Base-by-base conservation (phyloP, 2,797 vertebrate species). In the Geotrypetes seraphini region DNA sequence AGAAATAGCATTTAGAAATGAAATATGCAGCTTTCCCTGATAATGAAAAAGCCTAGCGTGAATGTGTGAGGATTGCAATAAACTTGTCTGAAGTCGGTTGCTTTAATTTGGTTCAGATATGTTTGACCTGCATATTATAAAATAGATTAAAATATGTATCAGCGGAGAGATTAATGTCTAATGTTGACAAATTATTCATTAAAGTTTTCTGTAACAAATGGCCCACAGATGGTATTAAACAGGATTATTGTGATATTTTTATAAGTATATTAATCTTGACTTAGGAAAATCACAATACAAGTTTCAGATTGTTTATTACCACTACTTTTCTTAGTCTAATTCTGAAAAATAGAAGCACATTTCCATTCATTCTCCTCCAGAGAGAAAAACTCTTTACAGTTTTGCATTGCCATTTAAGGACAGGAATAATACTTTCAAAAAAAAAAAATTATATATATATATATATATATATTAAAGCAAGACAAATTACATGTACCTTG, bases 161-260 rank as follows among this genome's bases (percentile, higher is more conserved):
- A 60, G 27, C 20, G 60, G 45, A 59, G 29, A 69, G 42, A 60
- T 63, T 63, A 57, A 56, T 60, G 32, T 66, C 42, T 60, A 43
- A 25, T 54, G 50, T 59, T 71, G 54, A 75, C 58, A 71, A 63
- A 71, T 60, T 57, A 60, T 57, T 66, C 54, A 53, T 69, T 63
- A 56, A 57, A 41, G 25, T 63, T 60, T 59, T 54, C 47, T 56
- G 42, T 19, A 33, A 63, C 28, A 53, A 39, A n/a, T n/a, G n/a
- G 34, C 36, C 43, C 25, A 52, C 11, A 47, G 39, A 63, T 37
- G 38, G 50, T 32, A 60, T 42, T 67, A 46, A 43, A 53, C 57
- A 50, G 21, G 26, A 66, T 57, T 46, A 59, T 53, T 56, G 57
- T 52, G 57, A 33, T 36, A 54, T 29, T 63, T 68, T 60, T 38